Base-by-base conservation (phyloP, 2,113 vertebrate species). In the Taxidea taxus region DNA sequence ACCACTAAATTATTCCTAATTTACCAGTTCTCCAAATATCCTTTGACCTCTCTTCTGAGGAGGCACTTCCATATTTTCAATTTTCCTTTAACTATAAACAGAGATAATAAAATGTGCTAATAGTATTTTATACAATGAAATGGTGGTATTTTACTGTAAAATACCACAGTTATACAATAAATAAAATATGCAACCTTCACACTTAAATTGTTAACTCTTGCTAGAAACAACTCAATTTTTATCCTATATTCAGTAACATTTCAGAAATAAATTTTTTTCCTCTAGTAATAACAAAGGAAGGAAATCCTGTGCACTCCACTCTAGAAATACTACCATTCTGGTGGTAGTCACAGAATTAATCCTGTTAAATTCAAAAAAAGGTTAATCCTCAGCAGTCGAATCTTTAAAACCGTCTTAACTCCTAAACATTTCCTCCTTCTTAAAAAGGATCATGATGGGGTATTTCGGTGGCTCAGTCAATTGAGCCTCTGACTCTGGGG, bases 21-120 rank as follows among this genome's bases (percentile, higher is more conserved):
- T 47, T 1, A 3, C 74, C 72, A 10, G 42, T 90, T 88, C 72
- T 81, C 84, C 92, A 97, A 90, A 91, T 92, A 85, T 56, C 91
- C 47, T 42, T n/a, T 82, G 66, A 80, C 87, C 82, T 90, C 77
- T 85, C 93, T n/a, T 62, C 90, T 85, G 47, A 91, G 62, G 86
- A 92, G 88, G 66, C 78, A 91, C 78, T 78, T 96, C 88, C 54
- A 7, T 78, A 82, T 90, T 92, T 92, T 94, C 94, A 92, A 97
- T 91, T 85, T 93, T 84, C 96, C 0, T 93, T 82, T 6, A 37
- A 77, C 14, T 87, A 60, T 39, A 90, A 94, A 96, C 89, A 96
- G 51, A 62, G 87, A 42, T 42, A 84, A 85, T 58, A 68, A 85
- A 85, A 77, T 34, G 87, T 1, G 91, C 77, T 54, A 80, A 42